These are phyloP conservation scores for Teleiodes luculella DNA, from an alignment of 2,888 invertebrate genomes.

Conservation along the genomic window DNA sequence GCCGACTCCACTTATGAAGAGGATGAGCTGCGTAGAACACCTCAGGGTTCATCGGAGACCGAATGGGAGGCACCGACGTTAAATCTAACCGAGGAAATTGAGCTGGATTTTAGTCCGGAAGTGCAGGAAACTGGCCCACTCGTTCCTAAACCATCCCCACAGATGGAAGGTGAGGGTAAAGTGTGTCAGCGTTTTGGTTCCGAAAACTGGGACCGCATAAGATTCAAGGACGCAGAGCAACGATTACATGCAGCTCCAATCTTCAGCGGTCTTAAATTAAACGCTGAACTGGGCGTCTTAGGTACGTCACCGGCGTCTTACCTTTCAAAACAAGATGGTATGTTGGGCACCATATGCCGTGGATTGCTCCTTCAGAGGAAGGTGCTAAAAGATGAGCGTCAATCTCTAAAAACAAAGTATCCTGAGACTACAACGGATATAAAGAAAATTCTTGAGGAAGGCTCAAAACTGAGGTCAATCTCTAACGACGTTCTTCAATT, in stretches of 20 bases:
- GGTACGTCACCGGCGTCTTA: background rate
- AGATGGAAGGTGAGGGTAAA: background rate
- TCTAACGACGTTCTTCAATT: constrained; percentile 24
- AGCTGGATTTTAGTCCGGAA: background rate
- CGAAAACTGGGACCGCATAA: background rate
- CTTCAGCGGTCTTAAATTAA: background rate
- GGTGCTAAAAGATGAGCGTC: constrained; percentile 1
- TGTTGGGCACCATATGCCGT: background rate
- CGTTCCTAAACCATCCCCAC: background rate
- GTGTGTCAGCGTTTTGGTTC: background rate
- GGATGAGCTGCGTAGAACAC: no score
- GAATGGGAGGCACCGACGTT: background rate
- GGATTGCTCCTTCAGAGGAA: background rate
- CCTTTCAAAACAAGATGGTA: background rate
- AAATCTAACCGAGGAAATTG: background rate
- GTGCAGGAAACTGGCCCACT: background rate
- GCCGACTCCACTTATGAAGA: no score
- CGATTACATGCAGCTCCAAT: constrained; percentile 18
- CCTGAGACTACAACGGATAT: constrained; percentile 11
- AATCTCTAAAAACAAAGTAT: constrained; percentile 6
- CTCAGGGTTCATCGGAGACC: no score
- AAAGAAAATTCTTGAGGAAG: constrained; percentile 6
- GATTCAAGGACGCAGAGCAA: constrained; percentile 20
- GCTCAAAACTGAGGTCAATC: constrained; percentile 9
- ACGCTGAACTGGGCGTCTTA: background rate